Conservation (phyloP, 2,888 invertebrate species). For the Dicyrtomina minuta region DNA sequence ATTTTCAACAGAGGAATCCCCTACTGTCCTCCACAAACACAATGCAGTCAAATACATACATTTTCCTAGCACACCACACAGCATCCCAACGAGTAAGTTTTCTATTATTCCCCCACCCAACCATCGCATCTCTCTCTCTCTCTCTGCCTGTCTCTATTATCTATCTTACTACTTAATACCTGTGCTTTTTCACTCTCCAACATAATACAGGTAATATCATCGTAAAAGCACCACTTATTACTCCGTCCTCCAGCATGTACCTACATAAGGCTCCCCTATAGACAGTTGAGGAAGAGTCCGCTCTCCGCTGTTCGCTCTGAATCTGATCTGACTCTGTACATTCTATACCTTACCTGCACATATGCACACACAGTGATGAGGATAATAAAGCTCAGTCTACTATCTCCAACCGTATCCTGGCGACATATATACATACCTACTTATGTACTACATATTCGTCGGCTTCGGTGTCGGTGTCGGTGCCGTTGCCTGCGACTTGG, state of each 20-base stretch:
- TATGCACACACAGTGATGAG: too few species aligned
- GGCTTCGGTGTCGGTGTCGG: too few species aligned
- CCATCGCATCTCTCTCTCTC: not conserved
- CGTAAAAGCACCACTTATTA: not conserved
- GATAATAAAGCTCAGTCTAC: too few species aligned
- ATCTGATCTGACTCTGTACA: not conserved
- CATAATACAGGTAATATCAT: too few species aligned
- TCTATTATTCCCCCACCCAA: conserved; percentile 27
- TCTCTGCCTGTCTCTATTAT: not conserved
- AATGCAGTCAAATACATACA: conserved; percentile 20
- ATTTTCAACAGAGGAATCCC: conserved; percentile 41
- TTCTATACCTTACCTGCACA: too few species aligned
- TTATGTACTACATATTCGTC: not conserved
- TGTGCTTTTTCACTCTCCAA: not conserved
- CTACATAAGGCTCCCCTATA: not conserved
- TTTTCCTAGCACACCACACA: not conserved
- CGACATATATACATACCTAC: too few species aligned
- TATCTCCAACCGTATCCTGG: too few species aligned
- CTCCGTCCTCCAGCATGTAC: conserved; percentile 12
- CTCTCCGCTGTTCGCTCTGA: not conserved
- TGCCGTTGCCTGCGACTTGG: too few species aligned
- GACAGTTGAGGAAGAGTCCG: not conserved
- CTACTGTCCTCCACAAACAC: conserved; percentile 19
- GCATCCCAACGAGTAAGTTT: conserved; percentile 32
- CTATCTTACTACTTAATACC: not conserved